A percentile compares a stretch with the other conserved stretches of the same genome.
These are phyloP conservation scores for Clanis bilineata DNA, from an alignment of 2,888 invertebrate species.

Conservation along the genomic window DNA sequence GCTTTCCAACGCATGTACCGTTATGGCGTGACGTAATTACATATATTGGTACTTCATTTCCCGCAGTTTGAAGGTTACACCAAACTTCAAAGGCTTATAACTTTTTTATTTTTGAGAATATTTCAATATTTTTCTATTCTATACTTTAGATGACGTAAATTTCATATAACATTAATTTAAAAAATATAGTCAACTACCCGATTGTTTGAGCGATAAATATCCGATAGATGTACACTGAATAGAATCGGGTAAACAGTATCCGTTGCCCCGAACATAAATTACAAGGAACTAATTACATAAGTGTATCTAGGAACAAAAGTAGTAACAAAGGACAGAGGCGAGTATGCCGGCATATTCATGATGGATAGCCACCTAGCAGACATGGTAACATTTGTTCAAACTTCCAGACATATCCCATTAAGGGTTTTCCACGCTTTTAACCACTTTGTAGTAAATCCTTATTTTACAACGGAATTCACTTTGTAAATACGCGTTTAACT, in stretches of 20 bases:
- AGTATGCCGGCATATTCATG: conserved; percentile 30
- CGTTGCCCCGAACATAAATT: background rate
- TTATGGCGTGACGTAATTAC: no score
- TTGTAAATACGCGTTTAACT: background rate
- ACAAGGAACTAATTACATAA: conserved; percentile 39
- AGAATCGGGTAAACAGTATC: conserved; percentile 8
- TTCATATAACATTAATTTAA: no score
- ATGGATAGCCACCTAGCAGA: conserved; percentile 31
- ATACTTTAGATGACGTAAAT: no score
- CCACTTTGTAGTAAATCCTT: background rate
- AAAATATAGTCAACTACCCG: no score
- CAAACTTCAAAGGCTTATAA: no score
- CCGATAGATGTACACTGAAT: background rate
- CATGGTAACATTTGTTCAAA: background rate
- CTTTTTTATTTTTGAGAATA: no score
- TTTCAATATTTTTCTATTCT: no score
- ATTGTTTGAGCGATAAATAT: no score
- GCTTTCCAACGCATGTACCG: no score
- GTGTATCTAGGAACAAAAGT: conserved; percentile 37
- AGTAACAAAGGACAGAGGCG: conserved; percentile 29
- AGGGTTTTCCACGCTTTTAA: background rate
- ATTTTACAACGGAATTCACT: background rate
- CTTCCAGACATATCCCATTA: background rate
- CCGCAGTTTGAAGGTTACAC: no score
- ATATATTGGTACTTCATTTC: no score